Percentiles rank a stretch among this genome's conserved stretches.
Conservation (phyloP, 2,797 vertebrate genomes). For the Enteromius radiatus region DNA sequence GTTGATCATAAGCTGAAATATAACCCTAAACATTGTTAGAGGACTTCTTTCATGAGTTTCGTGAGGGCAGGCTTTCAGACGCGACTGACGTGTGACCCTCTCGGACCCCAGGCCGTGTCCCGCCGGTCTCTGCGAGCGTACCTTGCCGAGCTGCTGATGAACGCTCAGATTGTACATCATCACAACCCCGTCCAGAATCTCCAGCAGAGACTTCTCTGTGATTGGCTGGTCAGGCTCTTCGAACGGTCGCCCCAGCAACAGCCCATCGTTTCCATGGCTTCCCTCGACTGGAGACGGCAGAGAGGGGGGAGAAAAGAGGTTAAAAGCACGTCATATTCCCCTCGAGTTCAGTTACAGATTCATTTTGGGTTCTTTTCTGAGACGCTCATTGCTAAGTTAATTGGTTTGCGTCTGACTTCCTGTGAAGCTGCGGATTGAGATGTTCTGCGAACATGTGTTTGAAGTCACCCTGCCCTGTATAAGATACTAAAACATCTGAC, state of each 20-base stretch:
- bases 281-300: slow-evolving; percentile 85
- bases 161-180: slow-evolving; percentile 99
- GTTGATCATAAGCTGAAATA: neutral
- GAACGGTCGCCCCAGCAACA: slow-evolving; percentile 90
- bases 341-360: slow-evolving; percentile 25
- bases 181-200: slow-evolving; percentile 91
- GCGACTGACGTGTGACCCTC: neutral
- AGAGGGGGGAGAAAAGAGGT: slow-evolving; percentile 21
- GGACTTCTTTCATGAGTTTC: neutral
- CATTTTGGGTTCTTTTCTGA: neutral
- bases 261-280: slow-evolving; percentile 89
- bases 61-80: no score
- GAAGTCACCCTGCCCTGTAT: neutral
- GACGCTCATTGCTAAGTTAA: slow-evolving; percentile 45
- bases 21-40: neutral
- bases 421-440: slow-evolving; percentile 33
- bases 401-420: slow-evolving; percentile 49
- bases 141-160: slow-evolving; percentile 98
- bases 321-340: slow-evolving; percentile 30
- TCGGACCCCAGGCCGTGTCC: neutral
- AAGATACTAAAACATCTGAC: neutral
- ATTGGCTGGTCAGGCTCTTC: slow-evolving; percentile 90
- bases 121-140: slow-evolving; percentile 57
- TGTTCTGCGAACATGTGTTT: neutral
- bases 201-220: slow-evolving; percentile 93